Base-by-base conservation (phyloP, 2,888 invertebrate genomes). In the Drosophila birchii region DNA sequence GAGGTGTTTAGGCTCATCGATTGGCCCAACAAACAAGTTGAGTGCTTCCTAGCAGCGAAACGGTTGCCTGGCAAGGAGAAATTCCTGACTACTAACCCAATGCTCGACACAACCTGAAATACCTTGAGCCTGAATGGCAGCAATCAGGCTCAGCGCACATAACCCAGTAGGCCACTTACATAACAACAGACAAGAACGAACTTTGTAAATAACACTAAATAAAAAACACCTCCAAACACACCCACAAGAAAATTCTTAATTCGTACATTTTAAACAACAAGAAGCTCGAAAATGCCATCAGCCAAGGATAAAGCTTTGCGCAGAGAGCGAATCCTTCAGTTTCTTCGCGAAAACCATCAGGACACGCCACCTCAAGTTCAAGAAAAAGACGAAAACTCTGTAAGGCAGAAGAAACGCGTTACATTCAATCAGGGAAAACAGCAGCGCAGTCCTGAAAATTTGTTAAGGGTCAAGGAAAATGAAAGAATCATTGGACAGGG, bases 381-480 rank as follows among this genome's bases (percentile, higher is more conserved):
- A 1, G 20, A 1, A 23, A 51, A 23, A 6, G 29, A 56, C 4
- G 41, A 68, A 3, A 20, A n/a, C 14, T 20, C 47, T 14, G 11
- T 23, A 8, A 41, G 74, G 14, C 82, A 88, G 7, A 82, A 85
- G 6, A 89, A 87, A 38, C 86, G 86, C 3, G 89, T 85, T 2
- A 76, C 89, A 34, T 85, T 87, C 18, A 66, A 7, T 5, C 41
- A 51, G n/a, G 55, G 76, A 26, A 75, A 75, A 3, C 29, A 29
- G 6, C 64, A 51, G 8, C n/a, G 29, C n/a, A 34, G 39, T 8
- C 49, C 51, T 3, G 29, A 38, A 2, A 58, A 41, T 0, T 12
- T 20, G 14, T 1, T 73, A 55, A 56, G 18, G 18, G 61, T 41
- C 12, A 79, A 75, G 36, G 81, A 81, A 23, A 32, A 41, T 0